Percentiles rank a stretch among this genome's conserved stretches.
These are phyloP conservation scores for Lordiphosa andalusiaca DNA, from an alignment of 2,888 invertebrate genomes.

Conservation along the genomic window DNA sequence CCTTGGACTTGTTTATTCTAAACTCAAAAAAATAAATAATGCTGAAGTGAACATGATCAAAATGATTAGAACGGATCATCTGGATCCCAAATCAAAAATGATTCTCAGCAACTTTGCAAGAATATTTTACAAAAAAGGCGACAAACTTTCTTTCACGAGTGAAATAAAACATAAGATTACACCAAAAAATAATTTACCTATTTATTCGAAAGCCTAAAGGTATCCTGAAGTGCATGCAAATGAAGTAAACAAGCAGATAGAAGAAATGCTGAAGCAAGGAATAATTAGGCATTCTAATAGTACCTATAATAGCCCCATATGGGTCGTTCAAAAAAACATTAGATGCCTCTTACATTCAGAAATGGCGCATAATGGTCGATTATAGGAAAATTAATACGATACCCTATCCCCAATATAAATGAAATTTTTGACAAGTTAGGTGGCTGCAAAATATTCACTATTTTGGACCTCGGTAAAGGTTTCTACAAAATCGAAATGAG, in stretches of 20 bases:
- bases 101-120: not conserved
- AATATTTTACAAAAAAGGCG: not conserved
- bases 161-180: not conserved
- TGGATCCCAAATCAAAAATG: not conserved
- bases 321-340: conserved; percentile 6
- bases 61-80: not conserved
- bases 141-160: not conserved
- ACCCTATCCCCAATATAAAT: too few species aligned
- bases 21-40: not conserved
- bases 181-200: not conserved
- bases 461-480: too few species aligned
- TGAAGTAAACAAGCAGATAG: conserved; percentile 9
- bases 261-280: conserved; percentile 3
- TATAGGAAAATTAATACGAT: too few species aligned
- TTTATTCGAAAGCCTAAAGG: conserved; percentile 6
- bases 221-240: conserved; percentile 8
- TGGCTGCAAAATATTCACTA: too few species aligned
- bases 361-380: too few species aligned
- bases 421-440: too few species aligned
- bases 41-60: conserved; percentile 1
- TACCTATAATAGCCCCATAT: conserved; percentile 4
- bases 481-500: too few species aligned
- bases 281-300: conserved; percentile 7
- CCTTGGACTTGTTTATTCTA: not conserved
- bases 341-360: too few species aligned